Conservation (phyloP, 2,113 vertebrate genomes). For the Athene cunicularia region DNA sequence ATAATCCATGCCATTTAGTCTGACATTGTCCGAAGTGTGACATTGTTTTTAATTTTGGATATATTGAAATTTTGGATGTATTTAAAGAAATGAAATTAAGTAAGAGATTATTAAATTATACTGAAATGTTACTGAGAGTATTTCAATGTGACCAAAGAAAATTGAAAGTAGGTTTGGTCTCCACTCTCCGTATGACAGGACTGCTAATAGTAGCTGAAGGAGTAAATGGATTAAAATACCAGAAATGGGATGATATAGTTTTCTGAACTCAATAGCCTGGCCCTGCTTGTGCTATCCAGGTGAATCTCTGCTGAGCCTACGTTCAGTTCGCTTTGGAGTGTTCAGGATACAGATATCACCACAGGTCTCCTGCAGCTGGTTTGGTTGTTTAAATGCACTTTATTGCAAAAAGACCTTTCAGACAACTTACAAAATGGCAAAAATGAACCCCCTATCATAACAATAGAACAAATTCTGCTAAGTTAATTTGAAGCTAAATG, state of each 20-base stretch:
- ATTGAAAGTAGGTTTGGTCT: background rate
- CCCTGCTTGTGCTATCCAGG: background rate
- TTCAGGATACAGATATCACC: background rate
- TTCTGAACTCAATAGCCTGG: background rate
- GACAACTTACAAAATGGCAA: background rate
- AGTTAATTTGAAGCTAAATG: background rate
- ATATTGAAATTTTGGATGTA: background rate
- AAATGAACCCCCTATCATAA: accelerated
- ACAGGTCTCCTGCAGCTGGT: background rate
- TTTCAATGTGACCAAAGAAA: background rate
- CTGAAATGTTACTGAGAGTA: background rate
- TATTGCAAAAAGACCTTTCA: background rate
- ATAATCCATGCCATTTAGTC: background rate
- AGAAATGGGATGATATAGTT: background rate
- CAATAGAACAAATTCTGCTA: background rate
- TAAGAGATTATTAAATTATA: background rate
- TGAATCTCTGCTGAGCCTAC: background rate
- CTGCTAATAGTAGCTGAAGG: background rate
- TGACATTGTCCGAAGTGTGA: background rate
- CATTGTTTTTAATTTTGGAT: background rate
- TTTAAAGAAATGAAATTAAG: background rate
- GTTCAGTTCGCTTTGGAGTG: background rate
- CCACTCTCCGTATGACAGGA: background rate
- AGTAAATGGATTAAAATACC: background rate
- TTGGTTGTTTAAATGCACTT: background rate